These are phyloP conservation scores for Centropus bengalensis DNA, from an alignment of 2,113 vertebrate species.

Conservation along the genomic window DNA sequence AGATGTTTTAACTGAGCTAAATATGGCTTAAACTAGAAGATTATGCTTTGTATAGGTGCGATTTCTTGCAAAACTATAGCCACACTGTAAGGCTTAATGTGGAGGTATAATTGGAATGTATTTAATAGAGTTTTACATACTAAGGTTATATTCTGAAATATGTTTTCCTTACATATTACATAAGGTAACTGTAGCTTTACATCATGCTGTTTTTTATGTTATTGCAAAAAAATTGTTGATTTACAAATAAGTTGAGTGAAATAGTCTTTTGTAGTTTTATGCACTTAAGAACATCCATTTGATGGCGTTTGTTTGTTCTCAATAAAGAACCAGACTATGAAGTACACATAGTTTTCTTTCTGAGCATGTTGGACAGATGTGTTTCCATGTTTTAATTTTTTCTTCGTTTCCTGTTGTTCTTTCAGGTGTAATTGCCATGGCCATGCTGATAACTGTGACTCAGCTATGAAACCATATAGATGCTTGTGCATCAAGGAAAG, in stretches of 20 bases:
- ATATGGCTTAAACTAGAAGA: neutral
- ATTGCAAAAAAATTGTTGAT: slow-evolving; percentile 39
- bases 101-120: neutral
- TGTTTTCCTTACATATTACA: neutral
- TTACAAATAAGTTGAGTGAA: slow-evolving; percentile 77
- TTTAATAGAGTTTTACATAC: neutral
- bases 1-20: neutral
- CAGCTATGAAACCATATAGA: slow-evolving; percentile 75
- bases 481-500: slow-evolving; percentile 86
- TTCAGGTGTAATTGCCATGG: slow-evolving; percentile 90
- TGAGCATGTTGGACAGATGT: neutral
- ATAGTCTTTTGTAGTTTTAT: neutral
- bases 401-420: neutral
- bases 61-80: neutral
- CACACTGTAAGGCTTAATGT: neutral
- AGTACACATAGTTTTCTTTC: neutral
- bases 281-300: neutral
- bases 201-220: neutral
- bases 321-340: neutral
- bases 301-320: neutral
- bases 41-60: neutral
- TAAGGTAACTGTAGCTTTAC: neutral
- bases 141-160: neutral
- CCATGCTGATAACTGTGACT: slow-evolving; percentile 86
- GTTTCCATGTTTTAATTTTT: neutral